phyloP scores from a whole-genome alignment of 92 coral and sea anemone species.

The Porites lobata region DNA sequence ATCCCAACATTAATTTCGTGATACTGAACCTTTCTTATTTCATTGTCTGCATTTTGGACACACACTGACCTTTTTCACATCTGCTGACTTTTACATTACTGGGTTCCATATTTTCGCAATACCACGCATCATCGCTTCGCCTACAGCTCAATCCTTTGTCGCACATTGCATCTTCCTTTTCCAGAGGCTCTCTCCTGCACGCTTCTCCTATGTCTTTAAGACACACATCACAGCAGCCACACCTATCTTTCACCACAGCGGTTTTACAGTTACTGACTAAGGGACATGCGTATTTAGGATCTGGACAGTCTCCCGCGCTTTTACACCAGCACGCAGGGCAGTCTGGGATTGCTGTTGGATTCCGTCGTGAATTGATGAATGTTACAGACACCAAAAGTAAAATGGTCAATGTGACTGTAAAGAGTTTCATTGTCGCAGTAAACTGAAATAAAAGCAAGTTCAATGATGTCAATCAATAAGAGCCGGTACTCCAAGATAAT shows the following conservation, averaged over 20 bases:
- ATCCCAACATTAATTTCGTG: too few relatives aligned
- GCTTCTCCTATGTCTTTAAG: slow-evolving; percentile 72
- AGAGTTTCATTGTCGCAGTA: neutral
- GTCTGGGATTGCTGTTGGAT: slow-evolving; percentile 2
- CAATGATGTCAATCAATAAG: too few relatives aligned
- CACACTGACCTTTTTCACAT: slow-evolving; percentile 73
- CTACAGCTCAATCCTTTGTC: slow-evolving; percentile 64
- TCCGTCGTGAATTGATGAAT: neutral
- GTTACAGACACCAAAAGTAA: neutral
- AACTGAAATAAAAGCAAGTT: neutral
- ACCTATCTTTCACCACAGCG: slow-evolving; percentile 72
- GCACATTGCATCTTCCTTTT: slow-evolving; percentile 57
- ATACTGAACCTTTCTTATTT: too few relatives aligned
- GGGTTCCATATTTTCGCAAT: slow-evolving; percentile 48
- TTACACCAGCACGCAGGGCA: slow-evolving; percentile 43
- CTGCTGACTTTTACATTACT: slow-evolving; percentile 47
- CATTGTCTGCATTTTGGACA: neutral
- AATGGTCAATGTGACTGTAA: neutral
- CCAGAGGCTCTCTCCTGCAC: slow-evolving; percentile 62
- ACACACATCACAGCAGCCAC: slow-evolving; percentile 84
- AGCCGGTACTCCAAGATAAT: too few relatives aligned
- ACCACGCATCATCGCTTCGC: slow-evolving; percentile 46
- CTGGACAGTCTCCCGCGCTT: slow-evolving; percentile 37
- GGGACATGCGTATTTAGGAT: slow-evolving; percentile 64
- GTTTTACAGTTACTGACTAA: slow-evolving; percentile 58